Base-by-base conservation (phyloP, 1,140 invertebrate species). In the Nomia melanderi region DNA sequence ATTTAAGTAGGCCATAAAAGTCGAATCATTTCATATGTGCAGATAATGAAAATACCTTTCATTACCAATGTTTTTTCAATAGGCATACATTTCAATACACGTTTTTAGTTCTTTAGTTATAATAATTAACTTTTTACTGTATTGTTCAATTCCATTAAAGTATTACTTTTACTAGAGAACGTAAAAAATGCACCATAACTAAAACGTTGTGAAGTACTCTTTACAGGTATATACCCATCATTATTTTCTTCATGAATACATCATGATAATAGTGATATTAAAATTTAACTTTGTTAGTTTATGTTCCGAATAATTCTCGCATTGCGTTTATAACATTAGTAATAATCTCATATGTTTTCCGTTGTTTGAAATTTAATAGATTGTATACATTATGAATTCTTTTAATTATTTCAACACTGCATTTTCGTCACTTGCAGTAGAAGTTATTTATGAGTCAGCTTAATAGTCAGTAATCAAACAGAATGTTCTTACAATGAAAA, bases 121-220 rank as follows among this genome's bases (percentile, higher is more conserved):
- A 27, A 29, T 5, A 11, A 44, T 60, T 60, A 11, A 39, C 29
- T 57, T 62, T 9, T 25, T 33, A 25, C 31, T 20, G 11, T 56
- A 9, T 23, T 65, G 14, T 11, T 53, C 14, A 23, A 11, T 31
- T 54, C 8, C 17, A 41, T 39, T n/a, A 53, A 29, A 8, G 31
- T 23, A 8, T n/a, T 60, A 50, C 23, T 47, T 71, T 71, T 50
- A 23, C 56, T 62, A 59, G 20, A 8, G 25, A 63, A 60, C 59
- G 31, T 50, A 33, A 54, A 64, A 65, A 64, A 72, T 63, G 57
- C 57, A 72, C 39, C 41, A 20, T 50, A 50, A 47, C 31, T 60
- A 36, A 60, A 60, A 17, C 8, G 57, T 60, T 36, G 31, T 36
- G 20, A 60, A 29, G 31, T 60, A n/a, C n/a, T 11, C 23, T 23